Percentiles rank a stretch among this genome's conserved stretches.
These are phyloP conservation scores for Coranthus polyacanthus DNA, from an alignment of 2,797 vertebrate genomes.

Conservation along the genomic window DNA sequence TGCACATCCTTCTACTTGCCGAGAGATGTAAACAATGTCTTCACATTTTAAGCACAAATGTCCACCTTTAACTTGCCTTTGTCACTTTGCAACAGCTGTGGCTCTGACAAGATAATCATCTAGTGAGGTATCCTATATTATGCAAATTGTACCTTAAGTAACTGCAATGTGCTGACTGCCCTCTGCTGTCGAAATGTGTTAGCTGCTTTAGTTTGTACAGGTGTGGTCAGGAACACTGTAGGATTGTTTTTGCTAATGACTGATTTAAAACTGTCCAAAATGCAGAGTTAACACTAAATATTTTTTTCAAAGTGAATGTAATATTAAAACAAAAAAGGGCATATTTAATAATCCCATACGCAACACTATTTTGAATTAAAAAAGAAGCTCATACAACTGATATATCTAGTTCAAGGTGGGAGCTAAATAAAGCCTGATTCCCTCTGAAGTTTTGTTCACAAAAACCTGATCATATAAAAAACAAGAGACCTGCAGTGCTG, in stretches of 20 bases:
- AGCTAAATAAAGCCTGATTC: slow-evolving; percentile 38
- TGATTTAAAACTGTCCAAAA: background rate
- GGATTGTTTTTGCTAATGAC: background rate
- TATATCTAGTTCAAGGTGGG: slow-evolving; percentile 18
- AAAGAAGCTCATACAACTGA: slow-evolving; percentile 17
- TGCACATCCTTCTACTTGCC: background rate
- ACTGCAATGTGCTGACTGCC: slow-evolving; percentile 67
- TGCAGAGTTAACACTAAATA: background rate
- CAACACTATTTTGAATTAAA: no score
- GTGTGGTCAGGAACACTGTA: slow-evolving; percentile 17
- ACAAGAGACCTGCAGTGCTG: slow-evolving; percentile 28
- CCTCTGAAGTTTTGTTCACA: slow-evolving; percentile 18
- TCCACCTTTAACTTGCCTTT: background rate
- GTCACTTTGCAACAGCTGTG: slow-evolving; percentile 8
- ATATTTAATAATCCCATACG: background rate
- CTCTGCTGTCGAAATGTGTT: slow-evolving; percentile 73
- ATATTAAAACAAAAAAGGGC: no score
- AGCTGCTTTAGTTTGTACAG: slow-evolving; percentile 20
- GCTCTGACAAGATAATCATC: slow-evolving; percentile 16
- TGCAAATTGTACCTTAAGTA: slow-evolving; percentile 14
- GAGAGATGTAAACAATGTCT: background rate
- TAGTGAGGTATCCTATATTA: slow-evolving; percentile 12
- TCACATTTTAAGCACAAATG: background rate
- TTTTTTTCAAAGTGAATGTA: no score
- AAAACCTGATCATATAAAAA: slow-evolving; percentile 37